Conservation (phyloP, 2,113 vertebrate genomes). For the Sakesphorus luctuosus region DNA sequence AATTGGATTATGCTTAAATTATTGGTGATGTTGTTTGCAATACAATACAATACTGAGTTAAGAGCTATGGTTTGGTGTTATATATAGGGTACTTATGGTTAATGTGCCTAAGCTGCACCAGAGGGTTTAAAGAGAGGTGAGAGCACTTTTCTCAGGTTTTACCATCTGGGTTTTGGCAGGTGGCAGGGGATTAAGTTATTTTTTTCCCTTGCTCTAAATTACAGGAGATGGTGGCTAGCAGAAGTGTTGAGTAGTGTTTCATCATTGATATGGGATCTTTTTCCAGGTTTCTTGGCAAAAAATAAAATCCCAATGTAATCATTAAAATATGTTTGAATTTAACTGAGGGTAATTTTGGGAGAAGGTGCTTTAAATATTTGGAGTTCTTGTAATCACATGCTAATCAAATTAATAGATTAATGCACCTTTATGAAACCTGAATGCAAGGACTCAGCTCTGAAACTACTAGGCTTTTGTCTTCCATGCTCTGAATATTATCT, state of each 20-base stretch:
- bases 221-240: neutral
- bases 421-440: neutral
- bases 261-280: neutral
- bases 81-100: neutral
- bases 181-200: neutral
- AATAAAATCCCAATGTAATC: neutral
- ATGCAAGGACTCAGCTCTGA: neutral
- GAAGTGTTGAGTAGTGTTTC: neutral
- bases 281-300: neutral
- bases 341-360: neutral
- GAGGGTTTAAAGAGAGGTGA: conserved; percentile 16
- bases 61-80: neutral
- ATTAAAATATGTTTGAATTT: neutral
- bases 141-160: conserved; percentile 33
- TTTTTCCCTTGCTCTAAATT: neutral
- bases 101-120: conserved; percentile 7
- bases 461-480: neutral
- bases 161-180: conserved; percentile 37
- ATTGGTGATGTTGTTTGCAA: neutral
- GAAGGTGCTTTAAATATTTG: neutral
- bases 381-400: neutral
- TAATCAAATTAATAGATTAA: neutral
- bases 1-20: conserved; percentile 45
- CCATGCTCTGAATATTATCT: neutral
- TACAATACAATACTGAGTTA: neutral